phyloP scores from a whole-genome alignment of 1,140 invertebrate species.

The Mactra quadrangularis region DNA sequence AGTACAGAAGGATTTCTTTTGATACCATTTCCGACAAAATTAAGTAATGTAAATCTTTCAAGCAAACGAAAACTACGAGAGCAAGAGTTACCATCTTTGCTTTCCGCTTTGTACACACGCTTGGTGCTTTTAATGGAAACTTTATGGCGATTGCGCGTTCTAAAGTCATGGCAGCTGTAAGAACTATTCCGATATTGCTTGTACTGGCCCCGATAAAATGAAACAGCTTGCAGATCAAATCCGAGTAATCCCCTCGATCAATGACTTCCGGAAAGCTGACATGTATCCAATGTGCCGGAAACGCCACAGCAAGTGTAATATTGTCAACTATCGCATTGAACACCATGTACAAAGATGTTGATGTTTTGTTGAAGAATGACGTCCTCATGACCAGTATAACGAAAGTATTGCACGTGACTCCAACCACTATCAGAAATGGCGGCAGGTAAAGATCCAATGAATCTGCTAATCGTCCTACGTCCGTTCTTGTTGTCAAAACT shows the following conservation, averaged over 20 bases:
- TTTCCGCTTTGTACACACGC: conserved; percentile 67
- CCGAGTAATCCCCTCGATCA: conserved; percentile 59
- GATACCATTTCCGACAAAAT: conserved; percentile 68
- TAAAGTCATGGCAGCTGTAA: conserved; percentile 77
- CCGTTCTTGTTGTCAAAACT: too few relatives aligned
- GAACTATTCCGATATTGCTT: conserved; percentile 76
- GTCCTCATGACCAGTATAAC: conserved; percentile 75
- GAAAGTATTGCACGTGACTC: conserved; percentile 71
- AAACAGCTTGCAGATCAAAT: conserved; percentile 74
- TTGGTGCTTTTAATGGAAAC: conserved; percentile 69
- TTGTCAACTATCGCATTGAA: conserved; percentile 70
- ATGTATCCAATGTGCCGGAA: conserved; percentile 75
- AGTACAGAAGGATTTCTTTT: conserved; percentile 45
- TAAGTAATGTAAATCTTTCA: conserved; percentile 71
- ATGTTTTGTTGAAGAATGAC: conserved; percentile 70
- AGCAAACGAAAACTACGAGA: conserved; percentile 48
- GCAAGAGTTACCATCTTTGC: conserved; percentile 65
- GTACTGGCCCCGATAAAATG: conserved; percentile 76
- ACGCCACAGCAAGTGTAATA: conserved; percentile 69
- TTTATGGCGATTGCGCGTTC: conserved; percentile 74
- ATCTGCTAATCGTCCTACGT: conserved; percentile 31
- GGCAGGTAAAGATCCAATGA: conserved; percentile 72
- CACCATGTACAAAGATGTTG: conserved; percentile 77
- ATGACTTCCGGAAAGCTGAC: conserved; percentile 73
- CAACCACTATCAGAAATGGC: conserved; percentile 68